Evolutionary conservation across 1,140 invertebrate genomes (phyloP).

Genomic region (Euura saliciscinereae): DNA sequence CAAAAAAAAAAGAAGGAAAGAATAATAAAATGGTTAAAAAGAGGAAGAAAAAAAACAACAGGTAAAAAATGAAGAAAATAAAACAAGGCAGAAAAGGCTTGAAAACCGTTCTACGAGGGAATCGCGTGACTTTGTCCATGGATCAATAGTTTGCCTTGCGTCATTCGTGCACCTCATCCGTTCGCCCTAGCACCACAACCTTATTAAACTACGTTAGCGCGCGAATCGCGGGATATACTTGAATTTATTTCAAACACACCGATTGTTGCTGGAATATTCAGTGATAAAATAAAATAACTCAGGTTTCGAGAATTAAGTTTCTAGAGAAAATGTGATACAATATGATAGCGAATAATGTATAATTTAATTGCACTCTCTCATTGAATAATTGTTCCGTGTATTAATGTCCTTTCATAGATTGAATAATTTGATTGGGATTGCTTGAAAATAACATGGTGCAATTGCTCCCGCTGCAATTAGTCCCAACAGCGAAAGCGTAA

Average conservation of each 20-base stretch:
- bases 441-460: too few relatives aligned
- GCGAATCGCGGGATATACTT: background rate
- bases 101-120: background rate
- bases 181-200: background rate
- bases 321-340: too few relatives aligned
- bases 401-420: too few relatives aligned
- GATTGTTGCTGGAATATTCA: too few relatives aligned
- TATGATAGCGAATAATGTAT: too few relatives aligned
- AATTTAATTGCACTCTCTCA: too few relatives aligned
- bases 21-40: background rate
- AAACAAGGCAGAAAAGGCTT: conserved; percentile 4
- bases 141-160: conserved; percentile 5
- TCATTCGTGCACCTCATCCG: background rate
- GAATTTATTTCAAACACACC: too few relatives aligned
- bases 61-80: background rate
- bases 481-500: background rate
- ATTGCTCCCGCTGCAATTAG: too few relatives aligned
- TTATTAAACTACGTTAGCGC: background rate
- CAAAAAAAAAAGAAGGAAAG: background rate
- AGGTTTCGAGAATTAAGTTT: too few relatives aligned
- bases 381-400: too few relatives aligned
- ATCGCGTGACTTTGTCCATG: conserved; percentile 3
- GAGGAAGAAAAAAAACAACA: background rate
- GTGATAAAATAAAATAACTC: too few relatives aligned
- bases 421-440: too few relatives aligned